phyloP scores from a whole-genome alignment of 2,797 vertebrate species.

The Carcharodon carcharias region DNA sequence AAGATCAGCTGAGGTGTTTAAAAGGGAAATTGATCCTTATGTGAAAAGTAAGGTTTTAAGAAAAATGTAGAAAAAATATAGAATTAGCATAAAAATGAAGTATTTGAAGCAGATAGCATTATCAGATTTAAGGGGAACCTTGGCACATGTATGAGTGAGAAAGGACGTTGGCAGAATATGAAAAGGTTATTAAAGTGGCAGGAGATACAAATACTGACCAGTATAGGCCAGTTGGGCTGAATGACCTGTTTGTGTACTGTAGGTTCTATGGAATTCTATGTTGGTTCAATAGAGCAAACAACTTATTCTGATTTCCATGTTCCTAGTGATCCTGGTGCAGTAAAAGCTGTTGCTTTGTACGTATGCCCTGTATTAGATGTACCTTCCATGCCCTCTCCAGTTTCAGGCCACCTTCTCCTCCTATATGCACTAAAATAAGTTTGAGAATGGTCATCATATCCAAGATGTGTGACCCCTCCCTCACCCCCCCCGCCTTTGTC shows the following conservation, averaged over 20 bases:
- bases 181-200: not conserved
- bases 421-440: not conserved
- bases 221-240: not conserved
- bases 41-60: not conserved
- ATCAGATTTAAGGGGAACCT: not conserved
- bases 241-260: not conserved
- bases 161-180: not conserved
- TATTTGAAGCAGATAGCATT: not conserved
- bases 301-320: not conserved
- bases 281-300: not conserved
- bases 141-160: not conserved
- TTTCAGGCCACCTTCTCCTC: not conserved
- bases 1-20: not conserved
- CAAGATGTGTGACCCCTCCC: not conserved
- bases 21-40: not conserved
- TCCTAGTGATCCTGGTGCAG: not conserved
- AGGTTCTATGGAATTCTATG: not conserved
- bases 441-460: not conserved
- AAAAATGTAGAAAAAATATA: not conserved
- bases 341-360: not conserved
- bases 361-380: not conserved
- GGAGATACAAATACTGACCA: not conserved
- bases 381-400: not conserved
- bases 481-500: not conserved
- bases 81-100: not conserved